Evolutionary conservation across 2,888 invertebrate genomes (phyloP).

Genomic region (Cryptocheilus praepositus): DNA sequence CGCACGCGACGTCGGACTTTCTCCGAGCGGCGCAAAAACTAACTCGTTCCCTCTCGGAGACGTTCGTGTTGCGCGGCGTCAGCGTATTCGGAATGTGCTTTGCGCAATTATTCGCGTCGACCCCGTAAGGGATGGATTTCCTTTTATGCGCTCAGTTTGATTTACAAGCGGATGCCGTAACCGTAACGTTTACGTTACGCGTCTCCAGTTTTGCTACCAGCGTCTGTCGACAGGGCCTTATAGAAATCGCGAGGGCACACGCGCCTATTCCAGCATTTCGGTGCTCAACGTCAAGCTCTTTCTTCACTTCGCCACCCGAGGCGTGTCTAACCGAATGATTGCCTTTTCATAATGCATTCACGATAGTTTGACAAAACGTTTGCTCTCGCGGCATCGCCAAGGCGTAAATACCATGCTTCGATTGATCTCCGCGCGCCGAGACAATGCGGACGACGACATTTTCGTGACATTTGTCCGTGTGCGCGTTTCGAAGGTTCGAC

Average conservation of each 20-base stretch:
- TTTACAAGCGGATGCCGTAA: constrained; percentile 42
- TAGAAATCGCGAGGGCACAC: too few relatives aligned
- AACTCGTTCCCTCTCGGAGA: constrained; percentile 12
- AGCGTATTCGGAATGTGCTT: constrained; percentile 23
- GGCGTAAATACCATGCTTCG: too few relatives aligned
- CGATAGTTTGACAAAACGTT: too few relatives aligned
- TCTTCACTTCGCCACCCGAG: too few relatives aligned
- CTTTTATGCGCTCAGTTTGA: constrained; percentile 46
- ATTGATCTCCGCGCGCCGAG: background rate
- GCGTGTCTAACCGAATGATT: too few relatives aligned
- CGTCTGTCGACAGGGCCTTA: too few relatives aligned
- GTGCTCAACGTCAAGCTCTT: too few relatives aligned
- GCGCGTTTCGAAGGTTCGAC: too few relatives aligned
- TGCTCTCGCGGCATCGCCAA: too few relatives aligned
- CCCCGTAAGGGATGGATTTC: constrained; percentile 55
- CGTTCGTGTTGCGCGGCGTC: constrained; percentile 12
- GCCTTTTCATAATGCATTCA: too few relatives aligned
- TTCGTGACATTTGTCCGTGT: constrained; percentile 35
- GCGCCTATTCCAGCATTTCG: too few relatives aligned
- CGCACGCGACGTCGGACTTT: constrained; percentile 29
- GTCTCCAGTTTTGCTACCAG: background rate
- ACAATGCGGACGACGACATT: constrained; percentile 32
- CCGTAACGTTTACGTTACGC: background rate
- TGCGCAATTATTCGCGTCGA: constrained; percentile 37
- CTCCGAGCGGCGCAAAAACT: constrained; percentile 34